These are phyloP conservation scores for Xiphophorus birchmanni DNA, from an alignment of 2,797 vertebrate species.

Conservation along the genomic window DNA sequence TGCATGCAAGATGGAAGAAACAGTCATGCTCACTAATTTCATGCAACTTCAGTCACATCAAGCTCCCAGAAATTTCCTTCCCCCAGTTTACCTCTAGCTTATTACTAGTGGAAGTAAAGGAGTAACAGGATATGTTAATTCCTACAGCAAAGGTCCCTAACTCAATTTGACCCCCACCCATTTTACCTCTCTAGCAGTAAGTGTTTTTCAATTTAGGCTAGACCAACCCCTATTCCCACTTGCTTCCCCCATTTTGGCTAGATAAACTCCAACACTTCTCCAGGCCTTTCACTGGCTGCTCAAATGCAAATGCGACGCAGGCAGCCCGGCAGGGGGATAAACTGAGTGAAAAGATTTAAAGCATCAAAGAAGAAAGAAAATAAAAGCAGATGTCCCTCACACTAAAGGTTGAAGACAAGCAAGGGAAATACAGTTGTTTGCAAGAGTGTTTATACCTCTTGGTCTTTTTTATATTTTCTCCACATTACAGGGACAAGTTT, in stretches of 20 bases:
- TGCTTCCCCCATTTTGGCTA: conserved; percentile 37
- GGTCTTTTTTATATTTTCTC: background rate
- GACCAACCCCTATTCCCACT: conserved; percentile 42
- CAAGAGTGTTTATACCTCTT: background rate
- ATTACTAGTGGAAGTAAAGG: conserved; percentile 56
- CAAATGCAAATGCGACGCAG: conserved; percentile 76
- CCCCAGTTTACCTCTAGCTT: conserved; percentile 28
- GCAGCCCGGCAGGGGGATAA: conserved; percentile 62
- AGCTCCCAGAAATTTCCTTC: conserved; percentile 26
- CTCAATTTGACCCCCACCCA: conserved; percentile 56
- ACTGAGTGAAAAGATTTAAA: conserved; percentile 68
- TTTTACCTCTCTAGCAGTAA: conserved; percentile 59
- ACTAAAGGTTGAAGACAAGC: conserved; percentile 18
- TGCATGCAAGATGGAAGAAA: conserved; percentile 42
- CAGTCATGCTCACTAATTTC: conserved; percentile 28
- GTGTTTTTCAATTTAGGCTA: conserved; percentile 54
- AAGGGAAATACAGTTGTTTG: background rate
- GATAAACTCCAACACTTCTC: conserved; percentile 63
- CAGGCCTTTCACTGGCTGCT: conserved; percentile 70
- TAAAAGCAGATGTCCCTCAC: conserved; percentile 20
- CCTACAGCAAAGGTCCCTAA: conserved; percentile 54
- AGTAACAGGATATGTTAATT: conserved; percentile 67
- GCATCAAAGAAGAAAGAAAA: conserved; percentile 30
- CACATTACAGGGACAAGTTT: background rate
- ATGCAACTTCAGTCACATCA: conserved; percentile 17